Conservation (phyloP, 2,888 invertebrate species). For the Agrotis clavis region DNA sequence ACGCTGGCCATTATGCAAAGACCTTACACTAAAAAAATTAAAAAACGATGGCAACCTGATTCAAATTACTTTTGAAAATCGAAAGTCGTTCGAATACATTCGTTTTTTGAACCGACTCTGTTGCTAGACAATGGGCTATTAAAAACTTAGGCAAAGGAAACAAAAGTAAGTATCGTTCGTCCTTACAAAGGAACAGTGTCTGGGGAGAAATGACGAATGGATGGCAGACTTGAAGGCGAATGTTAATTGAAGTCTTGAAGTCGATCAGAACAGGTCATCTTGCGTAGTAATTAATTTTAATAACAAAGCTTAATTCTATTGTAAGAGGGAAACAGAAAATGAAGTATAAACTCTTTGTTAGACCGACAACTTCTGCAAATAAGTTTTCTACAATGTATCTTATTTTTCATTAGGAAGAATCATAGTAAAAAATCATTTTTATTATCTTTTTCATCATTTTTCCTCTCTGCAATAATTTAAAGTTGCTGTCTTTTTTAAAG, state of each 20-base stretch:
- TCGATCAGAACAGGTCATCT: background rate
- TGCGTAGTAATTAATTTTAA: background rate
- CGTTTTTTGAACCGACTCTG: slow-evolving; percentile 22
- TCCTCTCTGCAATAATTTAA: too few relatives aligned
- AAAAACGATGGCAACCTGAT: slow-evolving; percentile 16
- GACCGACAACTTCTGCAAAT: too few relatives aligned
- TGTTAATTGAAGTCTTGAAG: slow-evolving; percentile 13
- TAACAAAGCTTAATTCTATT: background rate
- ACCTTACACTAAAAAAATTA: background rate
- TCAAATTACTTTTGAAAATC: slow-evolving; percentile 21
- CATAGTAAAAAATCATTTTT: too few relatives aligned
- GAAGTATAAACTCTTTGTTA: too few relatives aligned
- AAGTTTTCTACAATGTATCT: too few relatives aligned
- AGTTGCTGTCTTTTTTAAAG: too few relatives aligned
- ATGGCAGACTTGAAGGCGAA: slow-evolving; percentile 13
- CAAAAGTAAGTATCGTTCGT: slow-evolving; percentile 6
- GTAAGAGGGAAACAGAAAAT: too few relatives aligned
- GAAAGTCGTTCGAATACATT: slow-evolving; percentile 26
- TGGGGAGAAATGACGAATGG: slow-evolving; percentile 6
- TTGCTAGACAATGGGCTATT: slow-evolving; percentile 51
- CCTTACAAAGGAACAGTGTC: slow-evolving; percentile 8
- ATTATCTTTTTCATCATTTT: too few relatives aligned
- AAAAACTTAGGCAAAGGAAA: slow-evolving; percentile 16
- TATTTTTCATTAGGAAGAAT: too few relatives aligned
- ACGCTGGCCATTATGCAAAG: background rate